Percentiles rank a stretch among this genome's conserved stretches.
These are phyloP conservation scores for Sinhomidia bicolor DNA, from an alignment of 2,888 invertebrate species.

Conservation along the genomic window DNA sequence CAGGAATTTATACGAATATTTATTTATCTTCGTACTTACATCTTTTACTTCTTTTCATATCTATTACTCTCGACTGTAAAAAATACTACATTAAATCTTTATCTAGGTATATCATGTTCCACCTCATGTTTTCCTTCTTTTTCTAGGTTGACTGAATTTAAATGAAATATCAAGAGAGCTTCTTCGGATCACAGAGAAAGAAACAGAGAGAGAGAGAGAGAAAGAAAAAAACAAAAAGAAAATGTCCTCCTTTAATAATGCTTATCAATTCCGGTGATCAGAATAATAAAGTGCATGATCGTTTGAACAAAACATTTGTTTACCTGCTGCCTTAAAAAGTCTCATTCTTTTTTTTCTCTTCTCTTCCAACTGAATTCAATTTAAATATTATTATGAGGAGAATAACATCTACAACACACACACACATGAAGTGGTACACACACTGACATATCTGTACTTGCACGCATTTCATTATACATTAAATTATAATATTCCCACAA, in stretches of 20 bases:
- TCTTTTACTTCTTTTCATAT: background rate
- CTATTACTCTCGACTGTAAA: background rate
- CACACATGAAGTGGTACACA: background rate
- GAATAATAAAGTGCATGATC: background rate
- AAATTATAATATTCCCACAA: background rate
- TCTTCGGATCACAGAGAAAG: background rate
- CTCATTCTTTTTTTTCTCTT: conserved; percentile 1
- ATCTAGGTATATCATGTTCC: conserved; percentile 37
- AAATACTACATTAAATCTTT: conserved; percentile 8
- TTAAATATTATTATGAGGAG: background rate
- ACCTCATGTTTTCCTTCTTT: background rate
- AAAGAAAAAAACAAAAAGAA: too few relatives aligned
- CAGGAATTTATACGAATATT: background rate
- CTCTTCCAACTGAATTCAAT: background rate
- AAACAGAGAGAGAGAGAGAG: too few relatives aligned
- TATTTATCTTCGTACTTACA: background rate
- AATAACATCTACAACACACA: background rate
- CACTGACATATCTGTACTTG: background rate
- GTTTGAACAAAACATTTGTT: conserved; percentile 40
- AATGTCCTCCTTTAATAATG: conserved; percentile 47
- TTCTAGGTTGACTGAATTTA: conserved; percentile 26
- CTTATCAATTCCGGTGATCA: conserved; percentile 44
- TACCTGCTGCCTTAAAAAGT: background rate
- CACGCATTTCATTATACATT: background rate
- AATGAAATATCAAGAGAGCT: conserved; percentile 54